These are phyloP conservation scores for Magallana ariakensis DNA, from an alignment of 1,140 invertebrate species.

Conservation along the genomic window DNA sequence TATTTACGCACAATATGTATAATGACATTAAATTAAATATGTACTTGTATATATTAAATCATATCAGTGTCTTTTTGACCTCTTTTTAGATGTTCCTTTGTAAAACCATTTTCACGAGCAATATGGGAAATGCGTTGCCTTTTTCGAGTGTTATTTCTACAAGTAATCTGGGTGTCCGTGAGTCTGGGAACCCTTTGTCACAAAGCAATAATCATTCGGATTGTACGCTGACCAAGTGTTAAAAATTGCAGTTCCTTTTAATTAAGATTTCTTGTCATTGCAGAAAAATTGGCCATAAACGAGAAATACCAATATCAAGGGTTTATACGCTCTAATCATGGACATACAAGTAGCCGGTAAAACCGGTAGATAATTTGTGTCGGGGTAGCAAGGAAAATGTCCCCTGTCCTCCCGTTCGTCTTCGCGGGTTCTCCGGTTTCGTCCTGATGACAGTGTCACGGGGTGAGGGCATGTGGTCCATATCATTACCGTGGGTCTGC, in stretches of 20 bases:
- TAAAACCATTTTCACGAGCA: no score
- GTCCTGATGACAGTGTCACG: slow-evolving; percentile 3
- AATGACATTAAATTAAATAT: no score
- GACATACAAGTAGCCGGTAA: neutral
- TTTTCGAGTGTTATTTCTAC: no score
- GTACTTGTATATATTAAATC: no score
- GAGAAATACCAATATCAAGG: neutral
- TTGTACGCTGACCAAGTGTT: neutral
- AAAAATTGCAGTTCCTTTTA: neutral
- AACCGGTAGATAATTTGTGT: neutral
- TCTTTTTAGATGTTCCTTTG: no score
- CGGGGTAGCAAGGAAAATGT: neutral
- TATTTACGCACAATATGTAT: no score
- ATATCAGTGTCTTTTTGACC: no score
- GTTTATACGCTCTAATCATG: neutral
- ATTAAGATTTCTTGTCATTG: neutral
- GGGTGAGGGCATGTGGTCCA: slow-evolving; percentile 8
- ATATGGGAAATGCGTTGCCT: no score
- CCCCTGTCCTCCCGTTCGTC: neutral
- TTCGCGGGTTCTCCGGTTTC: slow-evolving; percentile 1
- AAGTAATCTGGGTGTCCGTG: no score
- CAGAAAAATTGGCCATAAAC: neutral
- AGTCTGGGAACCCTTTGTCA: no score
- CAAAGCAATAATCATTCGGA: no score
- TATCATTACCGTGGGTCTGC: slow-evolving; percentile 3